These are phyloP conservation scores for Philereme vetulata DNA, from an alignment of 2,888 invertebrate genomes.

Conservation along the genomic window DNA sequence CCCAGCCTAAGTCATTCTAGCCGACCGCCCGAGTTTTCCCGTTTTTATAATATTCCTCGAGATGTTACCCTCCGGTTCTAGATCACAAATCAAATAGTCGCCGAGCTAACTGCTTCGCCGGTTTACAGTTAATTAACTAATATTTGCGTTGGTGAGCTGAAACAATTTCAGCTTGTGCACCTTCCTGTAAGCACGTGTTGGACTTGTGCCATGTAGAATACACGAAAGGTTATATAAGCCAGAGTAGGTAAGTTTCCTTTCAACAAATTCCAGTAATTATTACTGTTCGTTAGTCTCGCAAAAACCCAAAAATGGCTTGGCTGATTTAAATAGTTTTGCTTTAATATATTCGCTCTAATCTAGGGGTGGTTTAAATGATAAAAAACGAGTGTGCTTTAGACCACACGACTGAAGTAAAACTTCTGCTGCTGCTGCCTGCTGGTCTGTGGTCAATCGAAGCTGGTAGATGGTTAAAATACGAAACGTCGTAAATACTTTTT, in stretches of 20 bases:
- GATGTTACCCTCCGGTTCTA: constrained; percentile 11
- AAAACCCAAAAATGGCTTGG: no score
- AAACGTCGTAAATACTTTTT: no score
- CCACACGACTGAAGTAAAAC: no score
- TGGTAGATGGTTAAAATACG: no score
- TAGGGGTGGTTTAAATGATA: no score
- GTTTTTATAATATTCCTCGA: constrained; percentile 34
- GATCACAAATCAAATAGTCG: constrained; percentile 48
- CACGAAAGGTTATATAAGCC: constrained; percentile 38
- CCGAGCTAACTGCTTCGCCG: constrained; percentile 44
- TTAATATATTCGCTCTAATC: no score
- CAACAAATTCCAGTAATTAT: neutral
- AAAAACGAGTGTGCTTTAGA: no score
- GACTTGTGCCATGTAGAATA: constrained; percentile 54
- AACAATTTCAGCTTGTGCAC: constrained; percentile 72
- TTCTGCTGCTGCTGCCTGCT: no score
- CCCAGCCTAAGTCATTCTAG: neutral
- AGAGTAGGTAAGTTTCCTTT: neutral
- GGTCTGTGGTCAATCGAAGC: no score
- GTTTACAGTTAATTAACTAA: constrained; percentile 82
- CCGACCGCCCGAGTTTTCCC: constrained; percentile 4
- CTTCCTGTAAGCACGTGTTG: constrained; percentile 65
- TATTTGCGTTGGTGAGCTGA: constrained; percentile 76
- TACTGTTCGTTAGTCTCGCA: no score
- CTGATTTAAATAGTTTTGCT: no score